Conservation (phyloP, 2,113 vertebrate genomes). For the Circaetus cinerascens region DNA sequence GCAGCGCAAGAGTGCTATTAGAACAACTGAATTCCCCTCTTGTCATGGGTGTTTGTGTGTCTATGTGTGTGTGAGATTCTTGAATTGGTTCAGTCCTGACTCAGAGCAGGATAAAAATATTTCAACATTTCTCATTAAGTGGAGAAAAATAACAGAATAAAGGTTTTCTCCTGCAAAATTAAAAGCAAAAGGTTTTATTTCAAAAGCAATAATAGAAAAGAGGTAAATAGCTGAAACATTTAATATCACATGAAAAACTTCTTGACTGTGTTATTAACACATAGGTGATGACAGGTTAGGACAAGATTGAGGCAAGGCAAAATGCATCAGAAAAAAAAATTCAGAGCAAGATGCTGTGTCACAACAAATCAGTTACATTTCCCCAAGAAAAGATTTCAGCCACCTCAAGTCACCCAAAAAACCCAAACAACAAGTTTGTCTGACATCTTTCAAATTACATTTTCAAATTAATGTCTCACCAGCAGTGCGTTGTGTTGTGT, state of each 20-base stretch:
- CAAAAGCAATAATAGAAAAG: background rate
- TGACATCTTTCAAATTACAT: background rate
- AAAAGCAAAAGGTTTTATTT: background rate
- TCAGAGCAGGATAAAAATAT: background rate
- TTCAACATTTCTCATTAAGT: background rate
- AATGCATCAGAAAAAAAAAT: background rate
- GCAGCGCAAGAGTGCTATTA: background rate
- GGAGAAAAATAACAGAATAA: background rate
- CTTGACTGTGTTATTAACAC: background rate
- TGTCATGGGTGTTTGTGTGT: background rate
- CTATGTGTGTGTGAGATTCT: accelerated
- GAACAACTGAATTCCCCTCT: background rate
- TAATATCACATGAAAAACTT: background rate
- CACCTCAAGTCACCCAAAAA: background rate
- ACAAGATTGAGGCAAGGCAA: background rate
- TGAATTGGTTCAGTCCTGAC: background rate
- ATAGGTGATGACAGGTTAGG: background rate
- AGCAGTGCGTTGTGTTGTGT: background rate
- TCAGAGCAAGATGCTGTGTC: background rate
- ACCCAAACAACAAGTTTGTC: background rate
- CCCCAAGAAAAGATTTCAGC: background rate
- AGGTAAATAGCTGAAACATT: background rate
- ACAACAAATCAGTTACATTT: background rate
- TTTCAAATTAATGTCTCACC: background rate
- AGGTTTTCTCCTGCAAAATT: background rate